These are phyloP conservation scores for Calephelis perditalis DNA, from an alignment of 2,888 invertebrate genomes.

Conservation along the genomic window DNA sequence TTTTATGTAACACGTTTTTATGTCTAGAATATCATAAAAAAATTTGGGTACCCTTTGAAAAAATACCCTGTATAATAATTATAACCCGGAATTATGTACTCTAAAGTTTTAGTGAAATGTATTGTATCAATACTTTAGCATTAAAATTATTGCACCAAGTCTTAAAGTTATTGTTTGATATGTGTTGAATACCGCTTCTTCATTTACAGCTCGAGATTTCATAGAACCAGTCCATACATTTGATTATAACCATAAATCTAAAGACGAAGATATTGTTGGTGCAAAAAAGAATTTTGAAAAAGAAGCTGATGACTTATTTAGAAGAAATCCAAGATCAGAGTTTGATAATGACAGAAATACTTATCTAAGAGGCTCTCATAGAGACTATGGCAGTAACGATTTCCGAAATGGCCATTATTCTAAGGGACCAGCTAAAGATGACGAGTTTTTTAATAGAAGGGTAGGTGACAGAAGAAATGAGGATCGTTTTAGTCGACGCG, in stretches of 20 bases:
- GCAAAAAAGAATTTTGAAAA: conserved; percentile 52
- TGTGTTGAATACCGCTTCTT: conserved; percentile 13
- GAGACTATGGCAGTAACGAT: conserved; percentile 24
- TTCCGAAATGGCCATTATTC: conserved; percentile 13
- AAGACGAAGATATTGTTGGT: conserved; percentile 48
- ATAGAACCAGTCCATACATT: conserved; percentile 82
- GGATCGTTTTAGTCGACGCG: conserved; percentile 41
- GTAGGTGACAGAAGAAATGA: conserved; percentile 41
- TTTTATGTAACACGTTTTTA: too few species aligned
- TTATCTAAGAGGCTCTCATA: conserved; percentile 35
- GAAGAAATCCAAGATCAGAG: conserved; percentile 45
- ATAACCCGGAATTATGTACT: too few species aligned
- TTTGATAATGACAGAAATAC: conserved; percentile 36
- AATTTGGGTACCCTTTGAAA: too few species aligned
- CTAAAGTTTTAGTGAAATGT: too few species aligned
- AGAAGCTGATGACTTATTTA: conserved; percentile 57
- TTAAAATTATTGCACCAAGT: too few species aligned
- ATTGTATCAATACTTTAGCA: too few species aligned
- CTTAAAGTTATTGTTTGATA: too few species aligned
- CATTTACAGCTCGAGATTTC: conserved; percentile 68
- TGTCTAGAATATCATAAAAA: too few species aligned
- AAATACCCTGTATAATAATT: too few species aligned
- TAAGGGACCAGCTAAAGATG: conserved; percentile 37
- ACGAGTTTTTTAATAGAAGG: conserved; percentile 36
- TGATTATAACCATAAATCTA: conserved; percentile 83